Base-by-base conservation (phyloP, 2,797 vertebrate species). In the Falco rusticolus region DNA sequence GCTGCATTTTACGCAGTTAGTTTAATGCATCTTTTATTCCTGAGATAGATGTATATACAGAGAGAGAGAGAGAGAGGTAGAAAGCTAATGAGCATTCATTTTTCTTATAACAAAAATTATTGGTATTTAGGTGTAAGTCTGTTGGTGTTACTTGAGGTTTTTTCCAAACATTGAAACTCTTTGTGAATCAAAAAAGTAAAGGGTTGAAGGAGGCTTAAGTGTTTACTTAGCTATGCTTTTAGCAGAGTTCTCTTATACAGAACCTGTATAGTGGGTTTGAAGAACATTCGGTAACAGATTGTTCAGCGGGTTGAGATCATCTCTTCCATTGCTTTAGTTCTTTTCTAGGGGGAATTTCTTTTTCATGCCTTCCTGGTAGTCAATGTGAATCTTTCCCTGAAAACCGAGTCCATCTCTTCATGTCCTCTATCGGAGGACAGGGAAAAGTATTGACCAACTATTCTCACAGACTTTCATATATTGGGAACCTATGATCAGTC, bases 321-420 rank as follows among this genome's bases (percentile, higher is more conserved):
- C 26, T 63, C 5, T 84, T 82, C 66, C 3, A 16, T 57, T 81
- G 21, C 26, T 77, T 47, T 64, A 43, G 64, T 41, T 77, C 14
- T 81, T 83, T 71, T 79, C 28, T 28, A 66, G 47, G 39, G 69
- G 26, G 18, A 16, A 79, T 93, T 87, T 75, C 25, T 19, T 45
- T 63, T 47, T 33, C 2, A 0, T 43, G 22, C 28, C 19, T 90
- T 75, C 24, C 13, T 63, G 13, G 54, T 47, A 76, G 48, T 47
- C n/a, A 45, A 20, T 4, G 3, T 9, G 14, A 59, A 45, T 75
- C 8, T 83, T 70, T 45, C 8, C 33, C 15, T 88, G 24, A 24
- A 84, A 89, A 57, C 10, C 4, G 7, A 60, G 37, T 70, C 15
- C 11, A 18, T 56, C 5, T 41, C 47, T 47, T 72, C 0, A 0